Evolutionary conservation across 2,113 vertebrate species (phyloP).

Genomic region (Peromyscus polionotus): DNA sequence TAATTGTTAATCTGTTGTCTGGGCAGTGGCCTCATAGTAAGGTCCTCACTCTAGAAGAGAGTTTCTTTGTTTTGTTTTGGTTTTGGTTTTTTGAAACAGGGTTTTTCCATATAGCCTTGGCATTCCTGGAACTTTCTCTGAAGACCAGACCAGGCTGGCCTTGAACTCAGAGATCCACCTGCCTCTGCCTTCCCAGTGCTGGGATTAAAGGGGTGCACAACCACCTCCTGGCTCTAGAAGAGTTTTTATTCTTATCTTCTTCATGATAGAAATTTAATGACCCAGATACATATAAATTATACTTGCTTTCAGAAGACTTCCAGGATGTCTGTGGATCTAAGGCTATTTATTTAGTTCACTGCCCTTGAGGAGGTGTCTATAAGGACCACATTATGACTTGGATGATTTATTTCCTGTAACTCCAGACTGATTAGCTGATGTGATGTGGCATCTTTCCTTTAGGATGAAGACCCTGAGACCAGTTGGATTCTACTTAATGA

Average conservation of each 20-base stretch:
- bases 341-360: not conserved
- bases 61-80: too few relatives aligned
- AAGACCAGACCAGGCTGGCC: not conserved
- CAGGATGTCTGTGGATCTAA: not conserved
- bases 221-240: not conserved
- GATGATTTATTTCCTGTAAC: not conserved
- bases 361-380: not conserved
- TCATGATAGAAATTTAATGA: conserved; percentile 49
- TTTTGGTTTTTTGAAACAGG: not conserved
- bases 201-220: not conserved
- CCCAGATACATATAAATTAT: conserved; percentile 34
- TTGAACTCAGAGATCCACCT: not conserved
- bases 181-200: not conserved
- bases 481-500: conserved; percentile 97
- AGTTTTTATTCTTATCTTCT: not conserved
- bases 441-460: conserved; percentile 27
- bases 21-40: not conserved
- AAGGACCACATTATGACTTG: not conserved
- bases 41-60: not conserved
- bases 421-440: not conserved
- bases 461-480: conserved; percentile 98
- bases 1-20: not conserved
- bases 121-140: not conserved
- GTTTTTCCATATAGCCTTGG: not conserved
- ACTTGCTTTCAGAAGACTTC: not conserved